Percentiles rank a stretch among this genome's conserved stretches.
Evolutionary conservation across 2,113 vertebrate genomes (phyloP).

Genomic region (Gorsachius goisagi): DNA sequence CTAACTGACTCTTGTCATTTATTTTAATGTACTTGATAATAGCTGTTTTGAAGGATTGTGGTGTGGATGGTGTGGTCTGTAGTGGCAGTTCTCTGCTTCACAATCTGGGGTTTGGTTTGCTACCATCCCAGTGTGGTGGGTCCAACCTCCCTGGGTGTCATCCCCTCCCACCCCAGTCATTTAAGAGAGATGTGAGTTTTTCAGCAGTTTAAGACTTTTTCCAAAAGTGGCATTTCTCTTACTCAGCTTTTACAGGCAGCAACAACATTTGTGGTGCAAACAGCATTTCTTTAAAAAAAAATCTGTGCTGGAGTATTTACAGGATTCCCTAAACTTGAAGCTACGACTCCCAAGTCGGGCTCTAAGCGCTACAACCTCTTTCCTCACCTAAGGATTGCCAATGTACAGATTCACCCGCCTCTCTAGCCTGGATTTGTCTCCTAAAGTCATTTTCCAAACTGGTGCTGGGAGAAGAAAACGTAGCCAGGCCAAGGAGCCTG

Average conservation of each 20-base stretch:
- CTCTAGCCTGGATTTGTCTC: not conserved
- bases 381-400: not conserved
- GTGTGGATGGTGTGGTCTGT: not conserved
- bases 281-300: not conserved
- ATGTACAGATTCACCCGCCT: not conserved
- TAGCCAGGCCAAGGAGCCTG: not conserved
- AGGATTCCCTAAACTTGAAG: not conserved
- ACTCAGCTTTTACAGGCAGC: not conserved
- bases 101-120: rapidly evolving
- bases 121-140: not conserved
- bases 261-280: not conserved
- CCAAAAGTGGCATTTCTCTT: not conserved
- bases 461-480: not conserved
- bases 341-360: not conserved
- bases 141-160: no score
- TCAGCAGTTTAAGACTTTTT: not conserved
- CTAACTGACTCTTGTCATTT: not conserved
- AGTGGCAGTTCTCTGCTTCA: not conserved
- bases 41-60: not conserved
- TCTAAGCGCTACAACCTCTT: not conserved
- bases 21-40: not conserved
- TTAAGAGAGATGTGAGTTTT: not conserved
- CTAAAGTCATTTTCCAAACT: not conserved
- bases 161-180: not conserved
- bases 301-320: not conserved